phyloP scores from a whole-genome alignment of 2,797 vertebrate species.

The Telmatherina bonti region DNA sequence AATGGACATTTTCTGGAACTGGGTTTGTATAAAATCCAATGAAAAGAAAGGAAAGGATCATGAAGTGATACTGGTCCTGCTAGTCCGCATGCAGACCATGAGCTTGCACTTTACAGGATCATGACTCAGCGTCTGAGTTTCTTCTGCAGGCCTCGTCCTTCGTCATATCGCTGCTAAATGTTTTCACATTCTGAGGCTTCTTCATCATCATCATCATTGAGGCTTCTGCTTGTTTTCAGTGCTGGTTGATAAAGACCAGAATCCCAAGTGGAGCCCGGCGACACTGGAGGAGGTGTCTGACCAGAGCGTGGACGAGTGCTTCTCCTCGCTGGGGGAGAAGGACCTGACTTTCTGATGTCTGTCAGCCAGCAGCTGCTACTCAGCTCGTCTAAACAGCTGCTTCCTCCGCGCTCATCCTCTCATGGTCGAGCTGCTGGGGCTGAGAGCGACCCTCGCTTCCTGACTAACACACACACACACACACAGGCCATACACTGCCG shows the following conservation, averaged over 20 bases:
- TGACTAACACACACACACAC: too few species aligned
- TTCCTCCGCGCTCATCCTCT: conserved; percentile 22
- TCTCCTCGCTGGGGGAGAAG: conserved; percentile 84
- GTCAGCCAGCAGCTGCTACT: conserved; percentile 14
- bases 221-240: conserved; percentile 49
- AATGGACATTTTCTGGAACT: too few species aligned
- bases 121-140: neutral
- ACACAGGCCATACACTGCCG: too few species aligned
- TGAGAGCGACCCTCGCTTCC: too few species aligned
- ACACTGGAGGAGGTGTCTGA: conserved; percentile 86
- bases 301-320: conserved; percentile 82
- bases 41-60: too few species aligned
- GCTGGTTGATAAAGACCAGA: conserved; percentile 80
- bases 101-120: neutral
- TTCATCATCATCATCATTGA: neutral
- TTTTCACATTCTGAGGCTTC: too few species aligned
- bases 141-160: neutral
- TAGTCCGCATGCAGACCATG: neutral
- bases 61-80: neutral
- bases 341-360: conserved; percentile 82
- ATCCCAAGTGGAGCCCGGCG: conserved; percentile 87
- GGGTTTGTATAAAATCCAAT: too few species aligned
- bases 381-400: conserved; percentile 10
- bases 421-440: neutral
- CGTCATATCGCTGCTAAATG: neutral